Base-by-base conservation (phyloP, 2,797 vertebrate genomes). In the Sciurus vulgaris region DNA sequence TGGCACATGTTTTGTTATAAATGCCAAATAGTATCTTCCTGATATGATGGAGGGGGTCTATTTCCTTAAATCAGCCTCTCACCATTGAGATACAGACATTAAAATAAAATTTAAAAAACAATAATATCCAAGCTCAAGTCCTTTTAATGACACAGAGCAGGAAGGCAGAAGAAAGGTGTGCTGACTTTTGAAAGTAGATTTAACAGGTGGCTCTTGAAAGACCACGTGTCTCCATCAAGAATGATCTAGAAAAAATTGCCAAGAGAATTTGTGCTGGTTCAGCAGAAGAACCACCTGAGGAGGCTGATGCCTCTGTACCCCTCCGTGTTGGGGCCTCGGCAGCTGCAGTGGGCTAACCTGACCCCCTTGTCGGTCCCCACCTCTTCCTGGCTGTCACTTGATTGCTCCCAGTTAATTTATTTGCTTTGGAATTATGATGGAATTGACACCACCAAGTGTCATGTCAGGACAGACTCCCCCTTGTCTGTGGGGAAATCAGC, bases 401-500 rank as follows among this genome's bases (percentile, higher is more conserved):
- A 20, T 79, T 33, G 56, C 70, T 56, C 33, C 47, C 0, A 38
- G 12, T 77, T 73, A 88, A 81, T 89, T 95, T 54, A 69, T 35
- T 78, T 61, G 0, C 65, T 86, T 87, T 79, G 92, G 61, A 96
- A 94, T 74, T 9, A n/a, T 72, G 85, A 54, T 11, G 38, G 73
- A 47, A 41, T 13, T 61, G 95, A 96, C 2, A 7, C 74, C 89
- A 67, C 88, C 0, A 17, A 81, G 73, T 83, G 72, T 73, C 78
- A 73, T 13, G 49, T 69, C 85, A 81, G 13, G 49, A 59, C 91
- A 0, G 41, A 69, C 33, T 91, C 82, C 88, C 24, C 77, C 91
- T 54, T 93, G 54, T 85, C 94, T 96, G 90, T 83, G 69, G 56
- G 86, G 93, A 94, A 87, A 69, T 65, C 73, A 70, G 59, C 85